Base-by-base conservation (phyloP, 2,797 vertebrate species). In the Psittacula echo region DNA sequence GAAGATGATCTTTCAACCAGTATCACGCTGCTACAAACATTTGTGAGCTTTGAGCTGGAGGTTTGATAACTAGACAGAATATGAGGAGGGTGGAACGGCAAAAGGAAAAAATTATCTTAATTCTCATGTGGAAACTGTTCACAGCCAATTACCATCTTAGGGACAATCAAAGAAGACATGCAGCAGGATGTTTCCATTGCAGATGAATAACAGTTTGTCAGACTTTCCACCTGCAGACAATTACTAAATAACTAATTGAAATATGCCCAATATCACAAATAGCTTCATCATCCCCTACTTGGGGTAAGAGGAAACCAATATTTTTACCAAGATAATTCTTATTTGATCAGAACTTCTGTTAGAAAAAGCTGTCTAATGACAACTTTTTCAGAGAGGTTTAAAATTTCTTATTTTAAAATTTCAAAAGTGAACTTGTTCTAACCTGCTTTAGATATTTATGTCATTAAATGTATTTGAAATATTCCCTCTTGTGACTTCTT, bases 21-120 rank as follows among this genome's bases (percentile, higher is more conserved):
- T 32, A 26, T 8, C 32, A 17, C 0, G 2, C 9, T 56, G 41
- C 41, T 0, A 2, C 10, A 61, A 48, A 10, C 3, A 13, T 16
- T 9, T 26, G 7, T 27, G 39, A 60, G 19, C 9, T 74, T 82
- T 39, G 41, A 21, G 14, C 16, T 30, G 13, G 19, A 58, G 9
- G 3, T 37, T 29, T 42, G 10, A n/a, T 42, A 45, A 42, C 5
- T 2, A 30, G 21, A 19, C 5, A 77, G 24, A 71, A 67, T 1
- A 0, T 37, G 26, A 74, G 6, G 1, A 2, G 11, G 41, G 8
- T 7, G 16, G 24, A 48, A 66, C 3, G 3, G 22, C 53, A 61
- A 75, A 61, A 26, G 26, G 34, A 64, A 62, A 79, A 79, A 60
- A 7, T 18, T 3, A 26, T 44, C 24, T 67, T 32, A 41, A 1